Percentiles rank a stretch among this genome's conserved stretches.
These are phyloP conservation scores for Chelon labrosus DNA, from an alignment of 2,797 vertebrate genomes.

Conservation along the genomic window DNA sequence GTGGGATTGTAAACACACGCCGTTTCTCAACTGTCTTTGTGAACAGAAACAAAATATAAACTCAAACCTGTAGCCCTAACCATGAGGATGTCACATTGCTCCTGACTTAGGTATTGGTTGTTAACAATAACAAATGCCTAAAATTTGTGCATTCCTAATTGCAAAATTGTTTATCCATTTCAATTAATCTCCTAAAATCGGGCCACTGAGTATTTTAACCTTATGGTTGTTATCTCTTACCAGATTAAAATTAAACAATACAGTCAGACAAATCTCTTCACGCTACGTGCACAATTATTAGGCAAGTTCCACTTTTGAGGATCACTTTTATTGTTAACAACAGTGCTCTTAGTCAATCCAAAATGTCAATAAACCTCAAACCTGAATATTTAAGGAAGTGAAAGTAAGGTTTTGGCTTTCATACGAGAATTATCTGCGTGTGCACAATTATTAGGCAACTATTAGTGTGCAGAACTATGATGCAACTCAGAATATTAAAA, in stretches of 20 bases:
- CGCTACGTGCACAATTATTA: neutral
- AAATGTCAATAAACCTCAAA: too few relatives aligned
- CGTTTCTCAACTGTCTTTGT: neutral
- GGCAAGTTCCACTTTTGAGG: too few relatives aligned
- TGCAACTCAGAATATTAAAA: neutral
- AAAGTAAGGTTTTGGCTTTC: too few relatives aligned
- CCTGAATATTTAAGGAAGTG: too few relatives aligned
- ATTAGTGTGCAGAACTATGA: too few relatives aligned
- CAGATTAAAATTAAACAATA: slow-evolving; percentile 1
- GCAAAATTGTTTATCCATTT: neutral
- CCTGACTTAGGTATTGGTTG: too few relatives aligned
- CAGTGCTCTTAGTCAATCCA: too few relatives aligned
- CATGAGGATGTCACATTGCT: neutral
- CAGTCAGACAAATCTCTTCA: neutral
- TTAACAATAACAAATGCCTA: neutral
- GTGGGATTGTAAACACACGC: neutral
- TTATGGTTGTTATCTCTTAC: neutral
- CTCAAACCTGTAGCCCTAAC: too few relatives aligned
- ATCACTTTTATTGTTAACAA: too few relatives aligned
- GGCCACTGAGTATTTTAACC: neutral
- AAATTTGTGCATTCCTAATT: neutral
- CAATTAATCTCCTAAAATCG: neutral
- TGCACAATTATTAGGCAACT: too few relatives aligned
- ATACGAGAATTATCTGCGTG: too few relatives aligned
- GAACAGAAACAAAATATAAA: too few relatives aligned